Evolutionary conservation across 2,888 invertebrate genomes (phyloP), one percentile per base, ranked within the genome.

Genomic region (Dexiosoma caninum): DNA sequence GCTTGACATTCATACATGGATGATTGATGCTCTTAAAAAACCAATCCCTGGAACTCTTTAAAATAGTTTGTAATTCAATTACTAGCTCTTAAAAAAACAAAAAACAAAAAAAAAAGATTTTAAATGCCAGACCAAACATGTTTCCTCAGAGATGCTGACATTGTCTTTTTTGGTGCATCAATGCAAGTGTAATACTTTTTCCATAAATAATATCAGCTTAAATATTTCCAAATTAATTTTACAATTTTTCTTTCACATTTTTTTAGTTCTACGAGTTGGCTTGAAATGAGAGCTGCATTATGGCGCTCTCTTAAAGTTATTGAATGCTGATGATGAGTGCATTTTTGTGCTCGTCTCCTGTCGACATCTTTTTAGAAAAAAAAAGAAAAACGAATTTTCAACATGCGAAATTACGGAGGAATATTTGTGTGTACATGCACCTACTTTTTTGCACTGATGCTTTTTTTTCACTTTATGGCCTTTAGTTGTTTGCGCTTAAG

Each of bases 401-500:
- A 53, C 30, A 53, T 14, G 23, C 42, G 53, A 53, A 9, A 27
- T n/a, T 6, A 27, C 6, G 4, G 27, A 16, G 23, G 37, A 57
- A 40, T 14, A 14, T 57, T 3, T 57, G n/a, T 14, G 23, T 64
- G 23, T 37, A 12, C 23, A 23, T 21, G 23, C n/a, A 64, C 49
- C 49, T 66, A 21, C 5, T 40, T 30, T 40, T 42, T 70, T 80
- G 60, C 46, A 30, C 64, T 77, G 81, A 69, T 72, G 81, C 81
- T 77, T 60, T 46, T 70, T 64, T 57, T 32, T 7, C 21, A 8
- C 32, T 42, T 67, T 49, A 46, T 70, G 70, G 46, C 70, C 62
- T 69, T 77, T 57, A 77, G 81, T 81, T 81, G 77, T 69, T 77
- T 49, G 62, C 72, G 40, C 32, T 81, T 44, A 44, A 77, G 74